Base-by-base conservation (phyloP, 2,888 invertebrate genomes). In the Acanthacorydalis orientalis region DNA sequence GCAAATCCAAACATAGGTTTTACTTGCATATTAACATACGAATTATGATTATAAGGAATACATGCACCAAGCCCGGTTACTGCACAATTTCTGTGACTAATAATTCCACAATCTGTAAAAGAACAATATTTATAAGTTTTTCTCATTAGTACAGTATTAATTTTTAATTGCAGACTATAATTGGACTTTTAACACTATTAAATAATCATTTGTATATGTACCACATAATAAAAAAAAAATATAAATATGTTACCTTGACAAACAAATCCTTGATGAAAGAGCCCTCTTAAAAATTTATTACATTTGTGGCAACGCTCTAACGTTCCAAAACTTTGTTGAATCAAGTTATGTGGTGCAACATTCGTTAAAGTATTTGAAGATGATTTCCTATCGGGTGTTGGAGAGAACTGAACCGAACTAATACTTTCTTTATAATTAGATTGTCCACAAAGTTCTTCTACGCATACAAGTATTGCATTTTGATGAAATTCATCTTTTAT, bases 401-500 rank as follows among this genome's bases (percentile, higher is more conserved):
- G 51, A 42, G 51, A 50, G 46, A 53, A 54, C 31, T 55, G 54
- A 37, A 61, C 62, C n/a, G 59, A 57, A 15, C n/a, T 12, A 15
- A 15, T 10, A 9, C 11, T 42, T 54, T 62, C 62, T 50, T 60
- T 59, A 12, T 37, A n/a, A 31, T 60, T 49, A 44, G 48, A 47
- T 14, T 38, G 43, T 38, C 59, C 60, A 53, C 73, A 70, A 48
- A 83, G 66, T 60, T 82, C 81, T 58, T 77, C 76, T 53, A 83
- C 73, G 61, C 80, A 77, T 40, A 74, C 70, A 53, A 83, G 64
- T 56, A 83, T 75, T 46, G 79, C 74, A 58, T 73, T 75, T 59
- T 81, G 79, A 61, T 82, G 81, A 58, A 78, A 81, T 53, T 78
- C 78, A 66, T 83, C 81, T 60, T 77, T 77, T 57, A 83, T 78